phyloP scores from a whole-genome alignment of 2,797 vertebrate genomes.

The Enteromius unitaeniatus region DNA sequence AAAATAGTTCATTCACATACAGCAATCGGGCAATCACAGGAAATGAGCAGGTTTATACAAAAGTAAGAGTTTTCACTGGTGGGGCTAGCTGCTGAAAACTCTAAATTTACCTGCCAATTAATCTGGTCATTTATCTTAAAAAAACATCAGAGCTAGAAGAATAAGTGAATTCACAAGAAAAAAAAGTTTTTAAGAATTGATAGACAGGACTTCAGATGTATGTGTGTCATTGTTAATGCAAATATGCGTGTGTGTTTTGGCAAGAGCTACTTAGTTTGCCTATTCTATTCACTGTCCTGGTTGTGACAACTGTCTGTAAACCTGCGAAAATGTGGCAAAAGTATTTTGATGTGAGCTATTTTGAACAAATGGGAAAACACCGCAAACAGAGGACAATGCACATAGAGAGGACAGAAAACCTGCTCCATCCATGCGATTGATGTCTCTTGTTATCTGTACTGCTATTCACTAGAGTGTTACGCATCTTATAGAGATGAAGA shows the following conservation, averaged over 20 bases:
- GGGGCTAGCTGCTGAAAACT: conserved; percentile 61
- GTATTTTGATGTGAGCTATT: conserved; percentile 72
- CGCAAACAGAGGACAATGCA: conserved; percentile 3
- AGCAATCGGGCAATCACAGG: conserved; percentile 40
- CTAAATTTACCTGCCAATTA: conserved; percentile 68
- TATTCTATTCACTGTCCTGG: conserved; percentile 66
- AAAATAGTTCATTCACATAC: conserved; percentile 18
- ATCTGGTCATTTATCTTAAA: conserved; percentile 57
- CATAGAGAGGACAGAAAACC: conserved; percentile 60
- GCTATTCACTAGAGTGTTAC: not conserved
- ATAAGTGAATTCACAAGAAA: conserved; percentile 4
- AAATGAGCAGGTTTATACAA: conserved; percentile 62
- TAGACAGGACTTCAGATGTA: not conserved
- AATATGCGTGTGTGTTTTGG: conserved; percentile 38
- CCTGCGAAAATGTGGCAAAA: conserved; percentile 69
- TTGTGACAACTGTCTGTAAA: conserved; percentile 70
- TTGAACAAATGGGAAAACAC: conserved; percentile 69
- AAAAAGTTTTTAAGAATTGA: not conserved
- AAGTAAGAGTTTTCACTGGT: conserved; percentile 64
- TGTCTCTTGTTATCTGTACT: conserved; percentile 68
- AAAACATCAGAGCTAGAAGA: not conserved
- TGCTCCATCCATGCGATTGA: conserved; percentile 67
- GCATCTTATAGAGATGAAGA: not conserved
- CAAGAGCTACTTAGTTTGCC: conserved; percentile 58
- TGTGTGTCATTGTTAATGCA: too few relatives aligned